These are phyloP conservation scores for Triplophysa dalaica DNA, from an alignment of 2,113 vertebrate species.

Conservation along the genomic window DNA sequence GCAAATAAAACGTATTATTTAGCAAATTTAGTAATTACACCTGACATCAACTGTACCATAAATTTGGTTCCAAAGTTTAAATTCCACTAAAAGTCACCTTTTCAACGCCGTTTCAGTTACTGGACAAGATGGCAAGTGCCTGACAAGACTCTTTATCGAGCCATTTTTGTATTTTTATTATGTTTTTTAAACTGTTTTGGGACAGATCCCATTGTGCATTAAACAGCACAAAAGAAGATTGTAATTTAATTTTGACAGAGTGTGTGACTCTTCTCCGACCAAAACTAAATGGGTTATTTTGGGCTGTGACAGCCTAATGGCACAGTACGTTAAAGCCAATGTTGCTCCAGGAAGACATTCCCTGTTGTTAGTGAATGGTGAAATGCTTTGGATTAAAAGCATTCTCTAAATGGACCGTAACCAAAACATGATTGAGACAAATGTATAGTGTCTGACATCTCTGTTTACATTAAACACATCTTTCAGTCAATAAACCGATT, in stretches of 20 bases:
- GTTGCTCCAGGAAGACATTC: constrained; percentile 24
- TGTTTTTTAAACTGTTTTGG: too few species aligned
- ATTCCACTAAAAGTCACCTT: too few species aligned
- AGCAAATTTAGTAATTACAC: too few species aligned
- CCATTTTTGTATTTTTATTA: too few species aligned
- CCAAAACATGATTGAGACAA: constrained; percentile 25
- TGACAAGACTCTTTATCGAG: too few species aligned
- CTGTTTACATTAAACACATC: neutral
- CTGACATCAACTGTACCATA: too few species aligned
- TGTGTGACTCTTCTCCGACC: neutral
- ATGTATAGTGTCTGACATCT: neutral
- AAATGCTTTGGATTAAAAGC: constrained; percentile 23
- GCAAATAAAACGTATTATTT: too few species aligned
- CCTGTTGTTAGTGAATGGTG: constrained; percentile 30
- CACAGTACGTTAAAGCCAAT: constrained; percentile 13
- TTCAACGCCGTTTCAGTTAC: too few species aligned
- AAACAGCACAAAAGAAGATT: neutral
- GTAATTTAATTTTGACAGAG: neutral
- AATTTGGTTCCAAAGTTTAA: too few species aligned
- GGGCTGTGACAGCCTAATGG: constrained; percentile 18
- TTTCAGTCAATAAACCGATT: neutral
- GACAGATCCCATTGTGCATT: neutral
- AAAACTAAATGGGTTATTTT: constrained; percentile 22
- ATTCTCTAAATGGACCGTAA: constrained; percentile 5
- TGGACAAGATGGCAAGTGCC: too few species aligned